These are phyloP conservation scores for Ricordea florida DNA, from an alignment of 92 coral and sea anemone species.

Conservation along the genomic window DNA sequence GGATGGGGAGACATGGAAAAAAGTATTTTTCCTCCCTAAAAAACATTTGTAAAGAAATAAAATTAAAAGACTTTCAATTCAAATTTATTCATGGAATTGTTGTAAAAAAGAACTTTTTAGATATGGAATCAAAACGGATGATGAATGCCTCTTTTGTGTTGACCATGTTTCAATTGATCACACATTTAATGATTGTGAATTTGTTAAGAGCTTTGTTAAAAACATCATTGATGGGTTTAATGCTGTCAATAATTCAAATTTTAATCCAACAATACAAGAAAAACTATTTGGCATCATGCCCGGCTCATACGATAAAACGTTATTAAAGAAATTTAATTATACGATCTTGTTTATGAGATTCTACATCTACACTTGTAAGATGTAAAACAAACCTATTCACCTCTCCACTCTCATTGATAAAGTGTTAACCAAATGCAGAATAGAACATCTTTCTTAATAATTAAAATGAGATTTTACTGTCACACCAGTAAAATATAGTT, in stretches of 20 bases:
- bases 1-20: background rate
- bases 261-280: background rate
- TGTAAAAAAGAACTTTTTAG: background rate
- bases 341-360: background rate
- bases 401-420: no score
- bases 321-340: background rate
- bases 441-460: no score
- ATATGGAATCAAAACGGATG: background rate
- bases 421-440: no score
- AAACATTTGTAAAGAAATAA: background rate
- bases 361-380: background rate
- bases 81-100: no score
- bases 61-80: background rate
- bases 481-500: no score
- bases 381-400: background rate
- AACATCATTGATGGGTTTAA: no score
- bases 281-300: background rate
- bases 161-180: no score
- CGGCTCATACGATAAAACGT: background rate
- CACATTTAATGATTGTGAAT: no score
- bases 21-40: background rate
- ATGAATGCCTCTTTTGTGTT: no score
- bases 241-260: no score
- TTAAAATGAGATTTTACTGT: no score
- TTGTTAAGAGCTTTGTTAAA: no score